Conservation (phyloP, 2,113 vertebrate species). For the Capreolus pygargus region DNA sequence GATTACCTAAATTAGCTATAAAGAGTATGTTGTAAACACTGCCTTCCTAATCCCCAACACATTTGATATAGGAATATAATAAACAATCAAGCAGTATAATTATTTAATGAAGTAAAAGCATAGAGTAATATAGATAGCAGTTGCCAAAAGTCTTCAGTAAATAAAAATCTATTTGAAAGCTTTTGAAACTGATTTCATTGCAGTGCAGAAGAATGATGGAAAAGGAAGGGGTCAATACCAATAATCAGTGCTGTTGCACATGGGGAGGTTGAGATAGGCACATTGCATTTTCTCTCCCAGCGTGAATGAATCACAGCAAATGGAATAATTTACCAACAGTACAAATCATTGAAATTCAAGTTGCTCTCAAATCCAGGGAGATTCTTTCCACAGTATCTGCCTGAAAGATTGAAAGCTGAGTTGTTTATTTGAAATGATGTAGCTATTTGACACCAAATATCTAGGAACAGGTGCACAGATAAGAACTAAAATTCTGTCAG, state of each 20-base stretch:
- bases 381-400: neutral
- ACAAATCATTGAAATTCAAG: conserved; percentile 40
- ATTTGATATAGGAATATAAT: neutral
- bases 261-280: neutral
- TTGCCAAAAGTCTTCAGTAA: neutral
- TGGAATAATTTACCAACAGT: conserved; percentile 24
- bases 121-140: neutral
- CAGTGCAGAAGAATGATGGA: neutral
- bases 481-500: neutral
- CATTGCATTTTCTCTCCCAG: neutral
- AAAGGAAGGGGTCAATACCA: neutral
- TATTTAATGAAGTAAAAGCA: conserved; percentile 9
- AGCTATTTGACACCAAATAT: neutral
- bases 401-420: conserved; percentile 18
- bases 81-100: neutral
- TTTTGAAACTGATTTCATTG: neutral
- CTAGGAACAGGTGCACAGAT: neutral
- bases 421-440: conserved; percentile 28
- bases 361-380: neutral
- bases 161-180: neutral
- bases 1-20: neutral
- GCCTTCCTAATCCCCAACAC: neutral
- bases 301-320: neutral
- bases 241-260: neutral
- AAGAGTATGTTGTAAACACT: neutral